A percentile compares a stretch with the other conserved stretches of the same genome.
These are phyloP conservation scores for Ictalurus furcatus DNA, from an alignment of 2,113 vertebrate genomes.

Conservation along the genomic window DNA sequence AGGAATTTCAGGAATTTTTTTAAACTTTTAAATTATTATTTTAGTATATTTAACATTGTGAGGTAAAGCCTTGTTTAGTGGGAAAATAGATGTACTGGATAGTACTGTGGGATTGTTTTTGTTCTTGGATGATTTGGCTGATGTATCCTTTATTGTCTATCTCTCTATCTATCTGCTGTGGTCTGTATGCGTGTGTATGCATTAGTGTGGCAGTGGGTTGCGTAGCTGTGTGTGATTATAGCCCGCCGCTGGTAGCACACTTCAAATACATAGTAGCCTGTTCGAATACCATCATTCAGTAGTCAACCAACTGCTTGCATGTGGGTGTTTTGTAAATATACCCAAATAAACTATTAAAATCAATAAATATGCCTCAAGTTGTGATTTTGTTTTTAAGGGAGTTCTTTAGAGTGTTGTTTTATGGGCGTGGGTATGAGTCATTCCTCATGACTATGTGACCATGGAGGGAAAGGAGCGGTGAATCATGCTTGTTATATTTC, in stretches of 20 bases:
- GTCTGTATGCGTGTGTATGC: slow-evolving; percentile 49
- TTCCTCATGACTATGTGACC: background rate
- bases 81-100: background rate
- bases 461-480: background rate
- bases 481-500: background rate
- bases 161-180: slow-evolving; percentile 62
- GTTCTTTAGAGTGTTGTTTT: background rate
- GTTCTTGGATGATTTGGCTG: slow-evolving; percentile 59
- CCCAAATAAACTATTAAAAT: slow-evolving; percentile 70
- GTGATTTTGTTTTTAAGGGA: slow-evolving; percentile 19
- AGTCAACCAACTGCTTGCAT: slow-evolving; percentile 72
- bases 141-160: slow-evolving; percentile 42
- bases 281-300: slow-evolving; percentile 67
- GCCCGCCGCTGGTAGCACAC: slow-evolving; percentile 63
- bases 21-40: background rate
- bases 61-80: slow-evolving; percentile 24
- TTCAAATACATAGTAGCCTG: slow-evolving; percentile 60
- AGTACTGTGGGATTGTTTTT: slow-evolving; percentile 60
- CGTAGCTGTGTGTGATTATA: slow-evolving; percentile 67
- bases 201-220: slow-evolving; percentile 60
- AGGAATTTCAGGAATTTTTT: slow-evolving; percentile 5
- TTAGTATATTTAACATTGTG: slow-evolving; percentile 22
- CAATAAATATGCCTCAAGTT: slow-evolving; percentile 1
- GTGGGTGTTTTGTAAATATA: slow-evolving; percentile 83
- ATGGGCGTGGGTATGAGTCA: background rate